Percentiles rank a stretch among this genome's conserved stretches.
These are phyloP conservation scores for Sepioteuthis lessoniana DNA, from an alignment of 2,888 invertebrate genomes.

Conservation along the genomic window DNA sequence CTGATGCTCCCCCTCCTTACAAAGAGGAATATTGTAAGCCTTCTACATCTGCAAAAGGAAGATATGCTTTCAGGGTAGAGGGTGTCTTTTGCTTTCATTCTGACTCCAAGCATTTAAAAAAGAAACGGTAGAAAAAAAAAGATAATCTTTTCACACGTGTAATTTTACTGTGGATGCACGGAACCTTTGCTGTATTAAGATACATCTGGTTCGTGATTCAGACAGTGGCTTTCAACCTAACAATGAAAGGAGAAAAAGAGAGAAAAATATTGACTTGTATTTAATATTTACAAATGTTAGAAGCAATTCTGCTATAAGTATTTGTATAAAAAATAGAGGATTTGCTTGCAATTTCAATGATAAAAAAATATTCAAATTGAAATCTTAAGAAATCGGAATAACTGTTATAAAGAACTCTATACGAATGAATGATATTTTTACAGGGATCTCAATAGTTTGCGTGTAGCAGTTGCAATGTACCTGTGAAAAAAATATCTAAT, in stretches of 20 bases:
- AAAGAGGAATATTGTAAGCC: too few species aligned
- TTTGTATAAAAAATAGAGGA: conserved; percentile 23
- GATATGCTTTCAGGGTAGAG: too few species aligned
- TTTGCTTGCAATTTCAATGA: not conserved
- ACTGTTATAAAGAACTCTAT: not conserved
- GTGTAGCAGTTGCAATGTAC: not conserved
- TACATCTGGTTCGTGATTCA: not conserved
- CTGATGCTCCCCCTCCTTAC: too few species aligned
- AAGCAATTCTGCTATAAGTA: not conserved
- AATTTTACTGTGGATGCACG: not conserved
- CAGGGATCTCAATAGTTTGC: conserved; percentile 6
- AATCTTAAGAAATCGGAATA: not conserved
- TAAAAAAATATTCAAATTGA: conserved; percentile 7
- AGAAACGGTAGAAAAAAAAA: not conserved
- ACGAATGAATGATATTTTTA: not conserved
- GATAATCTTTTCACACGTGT: not conserved
- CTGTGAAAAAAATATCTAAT: not conserved
- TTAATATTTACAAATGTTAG: conserved; percentile 1
- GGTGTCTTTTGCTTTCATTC: too few species aligned
- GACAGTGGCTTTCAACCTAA: not conserved
- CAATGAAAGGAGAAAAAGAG: conserved; percentile 16
- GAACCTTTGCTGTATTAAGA: not conserved
- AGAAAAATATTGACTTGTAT: not conserved
- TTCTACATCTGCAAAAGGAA: too few species aligned
- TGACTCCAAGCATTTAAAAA: too few species aligned